Base-by-base conservation (phyloP, 2,113 vertebrate species). In the Apistogramma diplotaenia region DNA sequence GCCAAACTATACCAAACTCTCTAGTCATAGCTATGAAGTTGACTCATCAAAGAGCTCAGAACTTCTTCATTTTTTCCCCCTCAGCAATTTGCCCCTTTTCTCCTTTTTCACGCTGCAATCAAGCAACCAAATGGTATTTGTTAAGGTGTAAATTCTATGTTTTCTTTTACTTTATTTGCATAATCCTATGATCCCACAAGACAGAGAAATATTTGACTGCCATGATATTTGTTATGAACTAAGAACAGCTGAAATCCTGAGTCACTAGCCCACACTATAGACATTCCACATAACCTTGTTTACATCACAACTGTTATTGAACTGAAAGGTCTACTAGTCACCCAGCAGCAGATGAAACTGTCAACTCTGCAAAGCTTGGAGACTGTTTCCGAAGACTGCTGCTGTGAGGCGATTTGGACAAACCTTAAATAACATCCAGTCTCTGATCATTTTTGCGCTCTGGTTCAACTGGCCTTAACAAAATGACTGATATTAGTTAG, bases 191-290 rank as follows among this genome's bases (percentile, higher is more conserved):
- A 88, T 67, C 74, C 76, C 70, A 71, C 29, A 23, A 58, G 55
- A 51, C 62, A 82, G 46, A 78, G 46, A 86, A 81, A 67, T 89
- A 87, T 88, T 87, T 76, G 49, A 78, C 89, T 83, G 91, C 78
- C 43, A 25, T 18, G 13, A 56, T 9, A 57, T 83, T 82, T 51
- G 35, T 55, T 83, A 33, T 46, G 62, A 85, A 79, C 33, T 82
- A 56, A 65, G 46, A 46, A 72, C 53, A 73, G 49, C 35, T 80
- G 18, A 86, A 84, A 15, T 78, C 82, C 91, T 90, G 79, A 79
- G 65, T 90, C 87, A 90, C 70, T 23, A 74, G 65, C 53, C 72
- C 7, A 7, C 35, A 31, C 72, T 55, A 78, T 23, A 79, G 84
- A 23, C 58, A 72, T 74, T 25, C 37, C 62, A 72, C 8, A 77